phyloP scores from a whole-genome alignment of 2,113 vertebrate species.

The Puffinus mauretanicus region DNA sequence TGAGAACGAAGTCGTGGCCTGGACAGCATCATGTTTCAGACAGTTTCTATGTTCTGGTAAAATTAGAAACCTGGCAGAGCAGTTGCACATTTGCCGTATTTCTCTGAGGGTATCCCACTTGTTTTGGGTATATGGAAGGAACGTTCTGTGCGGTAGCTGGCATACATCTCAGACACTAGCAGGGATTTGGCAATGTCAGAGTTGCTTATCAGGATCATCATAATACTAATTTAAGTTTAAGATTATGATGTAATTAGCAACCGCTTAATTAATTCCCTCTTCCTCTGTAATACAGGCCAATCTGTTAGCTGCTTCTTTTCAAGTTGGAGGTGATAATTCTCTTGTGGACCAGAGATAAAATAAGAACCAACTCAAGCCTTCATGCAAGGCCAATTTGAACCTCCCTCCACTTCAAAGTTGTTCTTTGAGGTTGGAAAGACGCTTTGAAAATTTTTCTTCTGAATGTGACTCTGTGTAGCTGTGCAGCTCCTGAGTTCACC shows the following conservation, averaged over 20 bases:
- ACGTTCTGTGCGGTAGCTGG: background rate
- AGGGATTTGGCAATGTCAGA: constrained; percentile 53
- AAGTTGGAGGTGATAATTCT: constrained; percentile 58
- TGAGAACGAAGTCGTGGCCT: background rate
- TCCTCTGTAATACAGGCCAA: constrained; percentile 32
- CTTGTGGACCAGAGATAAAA: constrained; percentile 22
- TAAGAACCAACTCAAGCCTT: constrained; percentile 34
- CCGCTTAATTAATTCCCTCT: constrained; percentile 46
- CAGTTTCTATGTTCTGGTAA: background rate
- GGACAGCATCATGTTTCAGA: background rate
- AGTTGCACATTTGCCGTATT: background rate
- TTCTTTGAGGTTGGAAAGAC: constrained; percentile 27
- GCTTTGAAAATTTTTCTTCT: constrained; percentile 14
- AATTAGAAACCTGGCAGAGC: background rate
- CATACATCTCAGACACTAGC: background rate
- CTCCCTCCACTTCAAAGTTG: constrained; percentile 1
- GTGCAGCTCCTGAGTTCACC: background rate
- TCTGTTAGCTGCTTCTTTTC: constrained; percentile 59
- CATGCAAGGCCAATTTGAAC: constrained; percentile 15
- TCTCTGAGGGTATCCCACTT: background rate
- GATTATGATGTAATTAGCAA: constrained; percentile 58
- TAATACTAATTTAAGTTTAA: constrained; percentile 63
- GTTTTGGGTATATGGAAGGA: background rate
- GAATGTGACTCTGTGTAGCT: background rate
- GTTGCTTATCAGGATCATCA: constrained; percentile 55